Evolutionary conservation across 2,888 invertebrate species (phyloP).

Genomic region (Harpagoxenus sublaevis): DNA sequence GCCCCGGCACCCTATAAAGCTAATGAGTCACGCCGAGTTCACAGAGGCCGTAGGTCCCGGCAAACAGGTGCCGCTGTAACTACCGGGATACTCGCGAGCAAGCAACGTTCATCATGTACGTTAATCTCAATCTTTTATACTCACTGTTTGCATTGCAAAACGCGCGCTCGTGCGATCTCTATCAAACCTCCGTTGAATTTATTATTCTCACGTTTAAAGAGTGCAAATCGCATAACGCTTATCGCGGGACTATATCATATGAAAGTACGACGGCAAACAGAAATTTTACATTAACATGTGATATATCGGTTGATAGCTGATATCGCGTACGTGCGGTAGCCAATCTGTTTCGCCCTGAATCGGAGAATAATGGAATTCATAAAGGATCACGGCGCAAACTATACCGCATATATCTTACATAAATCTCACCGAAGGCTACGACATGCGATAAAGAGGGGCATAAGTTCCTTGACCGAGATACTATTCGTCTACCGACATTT

Average conservation of each 20-base stretch:
- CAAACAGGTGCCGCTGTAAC: constrained; percentile 64
- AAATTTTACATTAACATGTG: constrained; percentile 7
- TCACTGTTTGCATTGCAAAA: constrained; percentile 39
- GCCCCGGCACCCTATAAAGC: constrained; percentile 77
- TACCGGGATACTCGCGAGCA: constrained; percentile 55
- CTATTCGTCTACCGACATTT: constrained; percentile 29
- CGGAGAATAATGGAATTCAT: constrained; percentile 13
- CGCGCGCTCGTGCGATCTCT: constrained; percentile 15
- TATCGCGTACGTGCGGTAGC: background rate
- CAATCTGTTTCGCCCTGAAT: background rate
- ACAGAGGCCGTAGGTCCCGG: constrained; percentile 58
- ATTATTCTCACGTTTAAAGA: background rate
- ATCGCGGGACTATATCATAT: background rate
- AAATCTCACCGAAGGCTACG: constrained; percentile 44
- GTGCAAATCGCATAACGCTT: background rate
- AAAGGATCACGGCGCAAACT: background rate
- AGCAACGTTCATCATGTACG: constrained; percentile 47
- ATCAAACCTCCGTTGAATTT: background rate
- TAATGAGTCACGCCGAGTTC: constrained; percentile 77
- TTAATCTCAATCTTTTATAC: constrained; percentile 40
- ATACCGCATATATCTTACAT: constrained; percentile 6
- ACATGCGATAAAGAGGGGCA: constrained; percentile 34
- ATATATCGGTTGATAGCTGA: constrained; percentile 3
- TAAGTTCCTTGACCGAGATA: constrained; percentile 55
- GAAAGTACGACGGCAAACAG: background rate